Percentiles rank a stretch among this genome's conserved stretches.
These are phyloP conservation scores for Marmota monax DNA, from an alignment of 2,113 vertebrate species.

Conservation along the genomic window DNA sequence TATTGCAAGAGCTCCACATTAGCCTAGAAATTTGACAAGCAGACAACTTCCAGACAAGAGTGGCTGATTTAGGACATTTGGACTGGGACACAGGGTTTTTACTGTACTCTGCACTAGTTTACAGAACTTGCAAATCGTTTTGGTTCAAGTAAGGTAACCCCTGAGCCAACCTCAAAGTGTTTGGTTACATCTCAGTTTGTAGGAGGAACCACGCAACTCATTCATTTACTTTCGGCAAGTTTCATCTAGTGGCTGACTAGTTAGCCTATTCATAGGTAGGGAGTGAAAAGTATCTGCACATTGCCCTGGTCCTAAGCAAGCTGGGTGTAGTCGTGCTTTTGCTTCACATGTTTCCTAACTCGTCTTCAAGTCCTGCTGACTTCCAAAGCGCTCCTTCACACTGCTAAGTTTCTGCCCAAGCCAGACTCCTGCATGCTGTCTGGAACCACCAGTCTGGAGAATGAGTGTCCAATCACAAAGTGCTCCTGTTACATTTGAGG, in stretches of 20 bases:
- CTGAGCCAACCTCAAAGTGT: not conserved
- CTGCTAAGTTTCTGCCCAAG: not conserved
- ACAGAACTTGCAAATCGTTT: slow-evolving; percentile 53
- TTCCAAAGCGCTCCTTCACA: not conserved
- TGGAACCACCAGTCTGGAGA: not conserved
- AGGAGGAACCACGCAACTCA: not conserved
- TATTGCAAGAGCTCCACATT: slow-evolving; percentile 52
- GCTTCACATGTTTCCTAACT: not conserved
- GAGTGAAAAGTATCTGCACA: not conserved
- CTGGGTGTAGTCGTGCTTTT: not conserved
- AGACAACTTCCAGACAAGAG: slow-evolving; percentile 76
- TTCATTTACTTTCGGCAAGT: not conserved
- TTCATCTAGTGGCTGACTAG: not conserved
- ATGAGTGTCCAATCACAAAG: not conserved
- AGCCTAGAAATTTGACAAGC: slow-evolving; percentile 68
- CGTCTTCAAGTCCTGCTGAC: not conserved
- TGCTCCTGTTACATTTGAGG: not conserved
- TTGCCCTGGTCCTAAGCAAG: not conserved
- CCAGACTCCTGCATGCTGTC: not conserved
- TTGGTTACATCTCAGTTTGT: not conserved
- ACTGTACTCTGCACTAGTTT: slow-evolving; percentile 45
- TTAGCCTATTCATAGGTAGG: not conserved
- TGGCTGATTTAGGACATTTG: slow-evolving; percentile 52
- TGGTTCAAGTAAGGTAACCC: slow-evolving; percentile 28
- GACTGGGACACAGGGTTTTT: slow-evolving; percentile 18